phyloP scores from a whole-genome alignment of 2,113 vertebrate genomes.

The Gobius niger region DNA sequence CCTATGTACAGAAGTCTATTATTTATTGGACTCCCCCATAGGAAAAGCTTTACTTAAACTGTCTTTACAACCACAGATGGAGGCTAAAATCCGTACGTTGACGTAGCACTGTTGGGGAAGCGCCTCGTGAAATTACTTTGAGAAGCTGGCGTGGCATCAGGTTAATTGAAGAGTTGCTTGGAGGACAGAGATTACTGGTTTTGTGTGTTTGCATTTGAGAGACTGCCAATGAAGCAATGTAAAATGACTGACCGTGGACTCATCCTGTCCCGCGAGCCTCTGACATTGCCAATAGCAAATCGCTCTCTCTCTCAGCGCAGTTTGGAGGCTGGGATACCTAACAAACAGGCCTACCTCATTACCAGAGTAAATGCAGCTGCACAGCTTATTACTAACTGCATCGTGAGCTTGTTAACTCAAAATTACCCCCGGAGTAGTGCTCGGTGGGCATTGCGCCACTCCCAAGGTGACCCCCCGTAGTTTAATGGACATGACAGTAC shows the following conservation, averaged over 20 bases:
- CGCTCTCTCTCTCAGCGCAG: conserved; percentile 7
- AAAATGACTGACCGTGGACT: conserved; percentile 33
- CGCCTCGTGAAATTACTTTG: conserved; percentile 43
- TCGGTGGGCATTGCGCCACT: conserved; percentile 13
- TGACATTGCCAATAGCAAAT: conserved; percentile 18
- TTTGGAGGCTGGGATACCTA: conserved; percentile 8
- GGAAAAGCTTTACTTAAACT: not conserved
- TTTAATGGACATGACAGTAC: conserved; percentile 30
- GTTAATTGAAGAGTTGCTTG: conserved; percentile 63
- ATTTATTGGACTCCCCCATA: conserved; percentile 1
- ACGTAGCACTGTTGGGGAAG: conserved; percentile 12
- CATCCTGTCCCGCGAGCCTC: conserved; percentile 42
- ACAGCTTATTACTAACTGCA: conserved; percentile 43
- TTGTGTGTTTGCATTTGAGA: conserved; percentile 30
- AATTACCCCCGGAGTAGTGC: conserved; percentile 4
- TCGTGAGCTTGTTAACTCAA: conserved; percentile 33
- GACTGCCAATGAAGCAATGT: conserved; percentile 13
- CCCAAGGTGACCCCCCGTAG: conserved; percentile 32
- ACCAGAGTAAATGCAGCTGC: conserved; percentile 19
- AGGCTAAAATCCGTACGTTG: conserved; percentile 1
- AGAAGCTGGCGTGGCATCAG: conserved; percentile 28
- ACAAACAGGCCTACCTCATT: conserved; percentile 42
- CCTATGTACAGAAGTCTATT: not conserved
- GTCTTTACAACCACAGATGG: conserved; percentile 10
- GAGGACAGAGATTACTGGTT: conserved; percentile 18